phyloP scores from a whole-genome alignment of 1,140 invertebrate genomes.

The Theocolax elegans region DNA sequence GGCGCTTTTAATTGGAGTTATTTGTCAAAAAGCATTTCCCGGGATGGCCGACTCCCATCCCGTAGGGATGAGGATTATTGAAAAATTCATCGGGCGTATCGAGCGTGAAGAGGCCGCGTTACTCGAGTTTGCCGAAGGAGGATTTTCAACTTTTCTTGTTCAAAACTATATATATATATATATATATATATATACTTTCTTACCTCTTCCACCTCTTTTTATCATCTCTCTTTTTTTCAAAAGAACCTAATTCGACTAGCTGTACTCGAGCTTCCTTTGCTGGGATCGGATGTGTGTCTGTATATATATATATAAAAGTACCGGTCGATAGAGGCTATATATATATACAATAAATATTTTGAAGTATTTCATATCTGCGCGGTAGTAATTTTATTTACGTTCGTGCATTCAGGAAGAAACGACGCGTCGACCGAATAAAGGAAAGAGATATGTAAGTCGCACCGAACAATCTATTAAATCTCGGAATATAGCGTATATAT shows the following conservation, averaged over 20 bases:
- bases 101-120: background rate
- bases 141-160: background rate
- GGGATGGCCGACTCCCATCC: too few species aligned
- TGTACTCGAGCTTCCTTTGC: background rate
- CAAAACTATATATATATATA: background rate
- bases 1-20: conserved; percentile 38
- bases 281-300: background rate
- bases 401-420: too few species aligned
- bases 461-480: too few species aligned
- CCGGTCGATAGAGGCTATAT: too few species aligned
- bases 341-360: too few species aligned
- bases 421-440: too few species aligned
- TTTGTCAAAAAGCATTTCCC: conserved; percentile 37
- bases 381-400: too few species aligned
- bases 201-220: background rate
- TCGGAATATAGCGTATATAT: too few species aligned
- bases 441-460: too few species aligned
- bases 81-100: conserved; percentile 30
- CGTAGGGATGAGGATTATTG: conserved; percentile 14
- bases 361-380: too few species aligned
- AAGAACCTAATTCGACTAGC: background rate
- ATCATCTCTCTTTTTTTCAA: background rate
- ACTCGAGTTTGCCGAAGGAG: background rate
- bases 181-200: too few species aligned
- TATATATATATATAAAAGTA: too few species aligned